These are phyloP conservation scores for Drosophila siamana DNA, from an alignment of 2,888 invertebrate species.

Conservation along the genomic window DNA sequence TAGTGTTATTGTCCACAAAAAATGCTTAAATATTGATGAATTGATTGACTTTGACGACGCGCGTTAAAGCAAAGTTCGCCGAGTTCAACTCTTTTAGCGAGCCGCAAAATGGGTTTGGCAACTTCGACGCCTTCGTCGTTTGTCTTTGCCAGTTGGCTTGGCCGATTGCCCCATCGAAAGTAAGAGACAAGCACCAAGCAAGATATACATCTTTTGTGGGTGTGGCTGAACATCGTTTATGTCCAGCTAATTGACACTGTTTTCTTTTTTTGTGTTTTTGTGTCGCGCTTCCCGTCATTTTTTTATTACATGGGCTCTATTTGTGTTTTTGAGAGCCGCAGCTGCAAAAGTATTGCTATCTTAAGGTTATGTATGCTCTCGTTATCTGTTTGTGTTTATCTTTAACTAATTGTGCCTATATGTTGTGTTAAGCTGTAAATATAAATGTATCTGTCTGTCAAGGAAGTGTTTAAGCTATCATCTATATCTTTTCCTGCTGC, in stretches of 20 bases:
- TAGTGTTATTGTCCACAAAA: neutral
- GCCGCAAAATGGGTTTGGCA: constrained; percentile 30
- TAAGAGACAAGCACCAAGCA: too few species aligned
- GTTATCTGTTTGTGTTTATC: neutral
- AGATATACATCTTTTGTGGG: constrained; percentile 27
- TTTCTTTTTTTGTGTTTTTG: constrained; percentile 20
- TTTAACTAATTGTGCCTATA: neutral
- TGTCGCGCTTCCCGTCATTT: constrained; percentile 4
- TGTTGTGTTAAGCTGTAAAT: neutral
- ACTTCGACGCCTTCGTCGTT: constrained; percentile 3
- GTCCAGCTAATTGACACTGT: constrained; percentile 30
- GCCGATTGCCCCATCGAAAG: neutral
- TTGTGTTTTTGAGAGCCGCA: neutral
- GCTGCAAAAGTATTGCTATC: neutral
- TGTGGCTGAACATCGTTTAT: constrained; percentile 21
- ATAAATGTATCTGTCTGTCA: neutral
- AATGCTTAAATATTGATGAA: constrained; percentile 33
- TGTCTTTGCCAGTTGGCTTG: constrained; percentile 14
- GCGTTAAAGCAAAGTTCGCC: constrained; percentile 28
- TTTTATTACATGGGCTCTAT: neutral
- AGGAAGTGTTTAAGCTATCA: neutral
- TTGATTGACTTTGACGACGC: constrained; percentile 34
- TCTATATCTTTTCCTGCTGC: constrained; percentile 1
- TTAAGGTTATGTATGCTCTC: neutral
- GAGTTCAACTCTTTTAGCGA: constrained; percentile 44